A percentile compares a stretch with the other conserved stretches of the same genome.
Conservation (phyloP, 2,888 invertebrate genomes). For the Pimpla rufipes region DNA sequence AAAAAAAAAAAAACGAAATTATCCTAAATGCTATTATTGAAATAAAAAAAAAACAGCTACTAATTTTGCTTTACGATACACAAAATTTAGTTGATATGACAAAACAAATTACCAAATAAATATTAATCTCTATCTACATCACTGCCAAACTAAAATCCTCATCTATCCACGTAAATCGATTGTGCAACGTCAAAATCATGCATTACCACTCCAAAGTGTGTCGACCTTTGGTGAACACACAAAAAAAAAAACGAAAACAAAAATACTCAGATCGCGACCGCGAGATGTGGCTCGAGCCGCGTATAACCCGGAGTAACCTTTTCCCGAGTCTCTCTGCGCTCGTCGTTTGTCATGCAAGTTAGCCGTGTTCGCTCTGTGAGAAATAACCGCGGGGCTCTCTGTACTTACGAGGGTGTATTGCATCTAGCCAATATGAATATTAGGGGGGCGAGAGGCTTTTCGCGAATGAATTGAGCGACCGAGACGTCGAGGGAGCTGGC, state of each 20-base stretch:
- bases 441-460: conserved; percentile 12
- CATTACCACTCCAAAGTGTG: too few relatives aligned
- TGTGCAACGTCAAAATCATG: too few relatives aligned
- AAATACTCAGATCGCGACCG: background rate
- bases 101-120: too few relatives aligned
- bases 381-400: background rate
- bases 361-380: background rate
- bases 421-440: conserved; percentile 70
- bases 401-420: conserved; percentile 78
- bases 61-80: too few relatives aligned
- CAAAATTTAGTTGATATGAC: too few relatives aligned
- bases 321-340: background rate
- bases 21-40: too few relatives aligned
- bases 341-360: background rate
- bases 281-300: background rate
- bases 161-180: too few relatives aligned
- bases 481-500: background rate
- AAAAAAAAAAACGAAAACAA: background rate
- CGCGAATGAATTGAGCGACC: background rate
- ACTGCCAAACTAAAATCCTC: too few relatives aligned
- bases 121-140: too few relatives aligned
- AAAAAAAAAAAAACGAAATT: too few relatives aligned
- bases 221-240: too few relatives aligned
- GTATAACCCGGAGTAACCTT: conserved; percentile 2
- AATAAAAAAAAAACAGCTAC: too few relatives aligned